Percentiles rank a stretch among this genome's conserved stretches.
Evolutionary conservation across 1,140 invertebrate genomes (phyloP).

Genomic region (Drosophila oshimai): DNA sequence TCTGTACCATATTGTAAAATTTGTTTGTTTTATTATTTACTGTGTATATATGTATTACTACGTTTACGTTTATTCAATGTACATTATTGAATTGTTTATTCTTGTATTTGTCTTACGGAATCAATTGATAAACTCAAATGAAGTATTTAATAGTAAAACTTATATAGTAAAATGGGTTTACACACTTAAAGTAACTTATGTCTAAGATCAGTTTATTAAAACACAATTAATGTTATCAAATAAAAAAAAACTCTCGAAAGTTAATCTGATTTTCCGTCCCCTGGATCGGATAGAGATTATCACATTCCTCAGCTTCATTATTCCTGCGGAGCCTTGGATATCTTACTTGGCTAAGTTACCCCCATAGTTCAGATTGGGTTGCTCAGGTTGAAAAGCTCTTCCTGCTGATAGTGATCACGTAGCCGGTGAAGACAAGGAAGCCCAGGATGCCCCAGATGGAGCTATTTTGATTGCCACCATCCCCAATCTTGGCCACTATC

Average conservation of each 20-base stretch:
- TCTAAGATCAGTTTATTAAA: background rate
- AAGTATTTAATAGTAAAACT: background rate
- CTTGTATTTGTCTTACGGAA: background rate
- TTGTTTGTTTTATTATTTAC: slow-evolving; percentile 1
- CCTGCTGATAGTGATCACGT: slow-evolving; percentile 56
- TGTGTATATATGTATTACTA: slow-evolving; percentile 2
- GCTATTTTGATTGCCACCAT: slow-evolving; percentile 69
- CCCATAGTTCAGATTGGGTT: background rate
- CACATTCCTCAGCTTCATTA: slow-evolving; percentile 31
- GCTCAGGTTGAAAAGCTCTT: slow-evolving; percentile 30
- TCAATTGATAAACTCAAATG: background rate
- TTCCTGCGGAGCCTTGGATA: background rate
- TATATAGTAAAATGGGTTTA: too few species aligned
- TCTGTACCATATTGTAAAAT: background rate
- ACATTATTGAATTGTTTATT: slow-evolving; percentile 6
- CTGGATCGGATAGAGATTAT: slow-evolving; percentile 37
- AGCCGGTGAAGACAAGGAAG: slow-evolving; percentile 58
- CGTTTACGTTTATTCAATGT: background rate
- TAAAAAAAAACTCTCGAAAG: too few species aligned
- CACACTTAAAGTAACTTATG: background rate
- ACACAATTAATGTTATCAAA: too few species aligned
- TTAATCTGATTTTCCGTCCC: too few species aligned
- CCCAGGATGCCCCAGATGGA: slow-evolving; percentile 66
- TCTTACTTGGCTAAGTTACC: slow-evolving; percentile 17
- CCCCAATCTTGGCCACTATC: slow-evolving; percentile 54